Base-by-base conservation (phyloP, 2,888 invertebrate genomes). In the Seira musarum region DNA sequence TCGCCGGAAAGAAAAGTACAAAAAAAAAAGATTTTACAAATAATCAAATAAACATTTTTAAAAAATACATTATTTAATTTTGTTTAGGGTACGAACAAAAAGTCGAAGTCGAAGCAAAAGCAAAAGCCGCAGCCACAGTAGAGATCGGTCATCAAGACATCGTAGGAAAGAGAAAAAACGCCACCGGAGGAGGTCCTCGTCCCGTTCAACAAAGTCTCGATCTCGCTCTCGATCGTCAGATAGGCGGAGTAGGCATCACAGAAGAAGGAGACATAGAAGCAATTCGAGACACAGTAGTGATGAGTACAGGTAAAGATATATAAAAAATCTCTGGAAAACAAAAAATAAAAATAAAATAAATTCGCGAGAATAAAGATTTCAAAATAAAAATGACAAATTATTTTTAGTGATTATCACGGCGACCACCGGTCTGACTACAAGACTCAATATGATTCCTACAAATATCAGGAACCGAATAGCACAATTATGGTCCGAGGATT, bases 401-500 rank as follows among this genome's bases (percentile, higher is more conserved):
- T n/a, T n/a, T n/a, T n/a, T n/a, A n/a, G n/a, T n/a, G n/a, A n/a
- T n/a, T n/a, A n/a, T n/a, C n/a, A 83, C 46, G 78, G 82, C 53
- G 83, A 84, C 61, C 64, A 73, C 22, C 64, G 82, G n/a, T 73
- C 63, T 63, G 80, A 80, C 46, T 61, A 75, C 68, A 84, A 64
- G 78, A 80, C 63, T 10, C 81, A 82, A 22, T 79, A 79, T 25
- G 90, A 91, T 69, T 90, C 90, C 82, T 91, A 91, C 87, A 90
- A 91, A 85, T 90, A 90, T 72, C 91, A 92, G 88, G 90, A 90
- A 49, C 92, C 93, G 0, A 92, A 92, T 87, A 93, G 93, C 88
- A 94, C 94, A 76, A 93, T 94, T 75, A 93, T 94, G 90, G 93
- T 94, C 83, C 90, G 93, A 86, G 94, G 94, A 75, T 89, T 94